A percentile compares a stretch with the other conserved stretches of the same genome.
Evolutionary conservation across 2,888 invertebrate species (phyloP).

Genomic region (Pseudanteris insignis): DNA sequence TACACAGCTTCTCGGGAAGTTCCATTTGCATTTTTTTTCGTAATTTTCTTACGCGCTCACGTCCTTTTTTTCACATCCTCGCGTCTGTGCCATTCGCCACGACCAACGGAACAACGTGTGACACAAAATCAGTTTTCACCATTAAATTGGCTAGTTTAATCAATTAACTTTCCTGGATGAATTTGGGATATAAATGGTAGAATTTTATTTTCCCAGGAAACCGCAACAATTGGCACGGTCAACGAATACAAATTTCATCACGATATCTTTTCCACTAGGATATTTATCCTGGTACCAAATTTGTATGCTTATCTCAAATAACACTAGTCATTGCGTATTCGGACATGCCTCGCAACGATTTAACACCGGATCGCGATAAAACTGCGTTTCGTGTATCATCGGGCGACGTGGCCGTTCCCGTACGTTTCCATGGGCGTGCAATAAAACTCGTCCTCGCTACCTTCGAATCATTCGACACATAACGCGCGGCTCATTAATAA

Average conservation of each 20-base stretch:
- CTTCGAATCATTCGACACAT: constrained; percentile 33
- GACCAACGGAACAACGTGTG: not conserved
- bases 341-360: constrained; percentile 39
- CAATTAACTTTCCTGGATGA: no score
- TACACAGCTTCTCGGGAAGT: constrained; percentile 34
- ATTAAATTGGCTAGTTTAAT: no score
- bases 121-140: no score
- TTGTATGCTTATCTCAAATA: constrained; percentile 44
- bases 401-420: constrained; percentile 33
- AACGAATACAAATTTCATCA: no score
- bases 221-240: no score
- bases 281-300: no score
- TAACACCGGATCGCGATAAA: constrained; percentile 43
- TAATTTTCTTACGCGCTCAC: constrained; percentile 1
- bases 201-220: constrained; percentile 17
- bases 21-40: constrained; percentile 30
- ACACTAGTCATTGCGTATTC: constrained; percentile 33
- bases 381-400: constrained; percentile 25
- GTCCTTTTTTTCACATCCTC: constrained; percentile 4
- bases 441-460: constrained; percentile 30
- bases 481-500: constrained; percentile 38
- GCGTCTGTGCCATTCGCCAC: not conserved
- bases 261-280: no score
- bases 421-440: constrained; percentile 23
- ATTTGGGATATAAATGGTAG: no score